phyloP scores from a whole-genome alignment of 2,797 vertebrate species.

The Propithecus perrieri region DNA sequence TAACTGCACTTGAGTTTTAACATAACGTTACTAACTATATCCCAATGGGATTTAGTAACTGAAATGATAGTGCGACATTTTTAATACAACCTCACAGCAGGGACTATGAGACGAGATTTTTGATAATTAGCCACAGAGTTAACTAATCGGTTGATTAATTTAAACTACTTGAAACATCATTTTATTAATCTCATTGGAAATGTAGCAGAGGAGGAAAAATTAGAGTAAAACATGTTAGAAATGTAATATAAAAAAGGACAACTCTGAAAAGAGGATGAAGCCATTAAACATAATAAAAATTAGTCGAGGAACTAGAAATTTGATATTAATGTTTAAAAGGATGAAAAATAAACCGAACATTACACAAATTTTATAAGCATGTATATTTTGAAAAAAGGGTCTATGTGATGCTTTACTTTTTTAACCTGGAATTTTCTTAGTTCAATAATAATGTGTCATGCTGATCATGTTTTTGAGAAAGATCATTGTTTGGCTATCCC shows the following conservation, averaged over 20 bases:
- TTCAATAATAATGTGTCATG: not conserved
- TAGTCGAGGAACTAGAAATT: not conserved
- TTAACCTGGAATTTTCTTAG: not conserved
- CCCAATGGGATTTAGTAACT: not conserved
- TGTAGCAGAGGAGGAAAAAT: not conserved
- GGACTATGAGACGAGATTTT: not conserved
- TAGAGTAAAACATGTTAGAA: not conserved
- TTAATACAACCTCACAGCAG: conserved; percentile 20
- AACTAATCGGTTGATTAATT: conserved; percentile 45
- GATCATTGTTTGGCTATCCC: not conserved
- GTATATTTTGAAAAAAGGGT: not conserved
- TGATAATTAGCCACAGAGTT: conserved; percentile 40
- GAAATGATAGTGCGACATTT: not conserved
- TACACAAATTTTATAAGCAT: not conserved
- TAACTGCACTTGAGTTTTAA: not conserved
- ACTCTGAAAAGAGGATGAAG: not conserved
- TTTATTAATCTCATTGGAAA: conserved; percentile 48
- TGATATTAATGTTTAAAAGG: not conserved
- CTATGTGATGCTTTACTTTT: not conserved
- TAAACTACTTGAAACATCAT: conserved; percentile 29
- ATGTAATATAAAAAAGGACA: not conserved
- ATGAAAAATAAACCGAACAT: not conserved
- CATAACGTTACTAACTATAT: not conserved
- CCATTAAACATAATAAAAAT: not conserved
- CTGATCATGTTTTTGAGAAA: not conserved